phyloP scores from a whole-genome alignment of 1,140 invertebrate species.

The Conus betulinus region DNA sequence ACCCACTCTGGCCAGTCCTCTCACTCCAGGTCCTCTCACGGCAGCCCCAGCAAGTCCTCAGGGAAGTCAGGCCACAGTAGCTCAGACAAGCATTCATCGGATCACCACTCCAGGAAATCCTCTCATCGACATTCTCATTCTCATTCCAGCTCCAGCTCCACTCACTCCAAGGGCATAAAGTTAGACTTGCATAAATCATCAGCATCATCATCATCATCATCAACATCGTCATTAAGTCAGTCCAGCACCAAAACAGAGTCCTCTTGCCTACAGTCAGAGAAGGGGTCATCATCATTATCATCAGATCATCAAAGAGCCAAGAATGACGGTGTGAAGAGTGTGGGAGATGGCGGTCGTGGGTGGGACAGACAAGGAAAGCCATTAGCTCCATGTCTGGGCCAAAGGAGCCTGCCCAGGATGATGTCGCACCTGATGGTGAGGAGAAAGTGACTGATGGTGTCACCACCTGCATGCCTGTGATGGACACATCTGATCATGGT shows the following conservation, averaged over 20 bases:
- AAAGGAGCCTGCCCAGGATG: not conserved
- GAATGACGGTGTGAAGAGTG: not conserved
- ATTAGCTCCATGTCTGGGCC: not conserved
- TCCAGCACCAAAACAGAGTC: not conserved
- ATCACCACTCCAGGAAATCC: not conserved
- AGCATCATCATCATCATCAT: not conserved
- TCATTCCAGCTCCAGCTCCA: not conserved
- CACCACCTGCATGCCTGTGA: not conserved
- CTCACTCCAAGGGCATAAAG: not conserved
- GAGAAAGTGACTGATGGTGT: not conserved
- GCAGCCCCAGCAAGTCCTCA: conserved; percentile 7
- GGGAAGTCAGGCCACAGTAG: not conserved
- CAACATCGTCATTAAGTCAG: not conserved
- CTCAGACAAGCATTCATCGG: not conserved
- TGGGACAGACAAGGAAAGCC: not conserved
- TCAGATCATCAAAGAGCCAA: not conserved
- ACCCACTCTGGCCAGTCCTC: not conserved
- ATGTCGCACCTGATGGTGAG: not conserved
- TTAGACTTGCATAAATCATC: not conserved
- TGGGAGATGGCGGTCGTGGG: not conserved
- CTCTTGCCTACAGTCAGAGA: not conserved
- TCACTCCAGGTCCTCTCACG: not conserved
- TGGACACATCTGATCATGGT: not conserved
- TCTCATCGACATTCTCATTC: not conserved
- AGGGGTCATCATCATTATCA: not conserved